Evolutionary conservation across 2,113 vertebrate genomes (phyloP), one percentile per base, ranked within the genome.

Genomic region (Papio anubis): DNA sequence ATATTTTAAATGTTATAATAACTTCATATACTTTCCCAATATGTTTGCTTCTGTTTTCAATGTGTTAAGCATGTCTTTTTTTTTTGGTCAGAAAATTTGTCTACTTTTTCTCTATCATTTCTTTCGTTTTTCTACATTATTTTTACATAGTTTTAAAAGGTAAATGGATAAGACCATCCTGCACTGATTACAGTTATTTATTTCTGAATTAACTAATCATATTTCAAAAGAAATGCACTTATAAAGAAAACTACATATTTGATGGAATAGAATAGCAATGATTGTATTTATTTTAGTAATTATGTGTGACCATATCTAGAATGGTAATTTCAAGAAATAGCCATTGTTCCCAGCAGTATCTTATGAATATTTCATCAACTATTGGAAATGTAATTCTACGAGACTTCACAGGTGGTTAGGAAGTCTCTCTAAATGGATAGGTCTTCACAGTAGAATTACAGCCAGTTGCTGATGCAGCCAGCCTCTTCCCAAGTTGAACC

Each of bases 211-310:
- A 93, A 57, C 8, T 95, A 70, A 30, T 18, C 8, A 94, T 80
- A 57, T 75, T 79, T 98, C 97, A 90, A 59, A 96, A 96, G 66
- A 94, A 97, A 95, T 96, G 35, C 64, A 97, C 14, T 95, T 97
- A 84, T 40, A 94, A 80, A 59, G 48, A 52, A 98, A 98, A 91
- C 8, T 57, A 70, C 23, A 66, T 96, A 32, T 76, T 90, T 64
- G 93, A 81, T 48, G 78, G 30, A 97, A 93, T 21, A 97, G 61
- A 98, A 97, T 4, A 94, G 21, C 87, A 35, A 40, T 59, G 91
- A 97, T 96, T 92, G 57, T 88, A 48, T 97, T 96, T 98, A 94
- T 97, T 97, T 97, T 86, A 93, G 30, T 92, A 97, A 96, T 91
- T 76, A 40, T 50, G 66, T 73, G 48, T 93, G 50, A 82, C 40